A percentile compares a stretch with the other conserved stretches of the same genome.
Evolutionary conservation across 2,797 vertebrate genomes (phyloP).

Genomic region (Discoglossus pictus): DNA sequence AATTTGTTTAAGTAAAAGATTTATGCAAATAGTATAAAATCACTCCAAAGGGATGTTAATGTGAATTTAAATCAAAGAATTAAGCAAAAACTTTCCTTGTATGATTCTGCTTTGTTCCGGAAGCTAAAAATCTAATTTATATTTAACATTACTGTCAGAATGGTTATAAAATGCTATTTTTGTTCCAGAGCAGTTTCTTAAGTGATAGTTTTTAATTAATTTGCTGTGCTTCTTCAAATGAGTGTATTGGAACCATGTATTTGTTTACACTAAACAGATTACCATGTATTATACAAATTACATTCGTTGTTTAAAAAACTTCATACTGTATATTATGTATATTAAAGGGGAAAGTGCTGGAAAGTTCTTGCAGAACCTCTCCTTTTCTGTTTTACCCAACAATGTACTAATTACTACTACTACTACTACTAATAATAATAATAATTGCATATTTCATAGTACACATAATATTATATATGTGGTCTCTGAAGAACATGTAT

Average conservation of each 20-base stretch:
- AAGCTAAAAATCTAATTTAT: conserved; percentile 35
- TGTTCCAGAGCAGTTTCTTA: conserved; percentile 8
- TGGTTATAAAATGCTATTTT: conserved; percentile 18
- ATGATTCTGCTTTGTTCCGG: conserved; percentile 26
- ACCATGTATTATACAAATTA: no score
- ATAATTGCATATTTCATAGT: no score
- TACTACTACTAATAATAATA: no score
- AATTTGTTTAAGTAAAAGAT: no score
- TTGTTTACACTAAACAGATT: no score
- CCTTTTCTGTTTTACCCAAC: no score
- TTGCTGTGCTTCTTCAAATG: background rate
- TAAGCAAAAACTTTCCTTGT: conserved; percentile 27
- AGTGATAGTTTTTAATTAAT: conserved; percentile 16
- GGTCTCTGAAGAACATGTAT: no score
- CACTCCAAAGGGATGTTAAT: conserved; percentile 33
- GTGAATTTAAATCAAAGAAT: conserved; percentile 32
- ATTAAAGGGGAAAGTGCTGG: no score
- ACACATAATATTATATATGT: no score
- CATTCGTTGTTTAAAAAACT: conserved; percentile 7
- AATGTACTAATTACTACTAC: no score
- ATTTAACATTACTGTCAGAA: conserved; percentile 26
- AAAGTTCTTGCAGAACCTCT: no score
- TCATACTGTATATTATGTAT: no score
- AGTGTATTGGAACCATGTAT: conserved; percentile 10
- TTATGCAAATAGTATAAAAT: conserved; percentile 28